Evolutionary conservation across 2,113 vertebrate species (phyloP).

Genomic region (Fukomys damarensis): DNA sequence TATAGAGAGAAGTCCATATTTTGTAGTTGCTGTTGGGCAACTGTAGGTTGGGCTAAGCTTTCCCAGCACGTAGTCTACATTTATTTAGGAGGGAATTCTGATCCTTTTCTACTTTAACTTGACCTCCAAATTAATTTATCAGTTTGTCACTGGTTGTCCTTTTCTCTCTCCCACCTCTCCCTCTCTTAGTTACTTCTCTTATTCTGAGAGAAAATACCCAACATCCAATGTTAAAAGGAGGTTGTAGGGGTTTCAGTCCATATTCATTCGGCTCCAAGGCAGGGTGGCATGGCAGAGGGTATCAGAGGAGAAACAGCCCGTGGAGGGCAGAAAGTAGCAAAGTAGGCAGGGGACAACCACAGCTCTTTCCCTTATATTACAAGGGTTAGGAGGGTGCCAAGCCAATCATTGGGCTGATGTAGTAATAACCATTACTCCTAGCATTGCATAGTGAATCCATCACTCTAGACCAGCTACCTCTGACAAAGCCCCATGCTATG

Average conservation of each 20-base stretch:
- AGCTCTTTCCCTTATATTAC: neutral
- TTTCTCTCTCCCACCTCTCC: neutral
- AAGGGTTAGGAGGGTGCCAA: neutral
- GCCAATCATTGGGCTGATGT: neutral
- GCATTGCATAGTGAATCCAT: neutral
- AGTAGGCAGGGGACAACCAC: neutral
- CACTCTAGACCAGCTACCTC: neutral
- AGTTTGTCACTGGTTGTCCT: neutral
- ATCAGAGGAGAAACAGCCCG: neutral
- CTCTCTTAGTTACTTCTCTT: neutral
- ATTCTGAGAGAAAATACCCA: neutral
- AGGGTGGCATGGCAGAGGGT: too few species aligned
- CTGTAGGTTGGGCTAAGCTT: neutral
- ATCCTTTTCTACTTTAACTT: neutral
- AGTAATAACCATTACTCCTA: neutral
- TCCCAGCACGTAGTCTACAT: neutral
- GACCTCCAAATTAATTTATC: neutral
- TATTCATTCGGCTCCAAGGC: too few species aligned
- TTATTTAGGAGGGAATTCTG: neutral
- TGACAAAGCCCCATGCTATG: neutral
- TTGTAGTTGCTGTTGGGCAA: neutral
- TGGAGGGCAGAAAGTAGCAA: neutral
- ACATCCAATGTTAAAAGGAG: neutral
- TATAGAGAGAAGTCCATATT: neutral
- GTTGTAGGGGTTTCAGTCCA: neutral